Evolutionary conservation across 2,113 vertebrate genomes (phyloP).

Genomic region (Carollia perspicillata): DNA sequence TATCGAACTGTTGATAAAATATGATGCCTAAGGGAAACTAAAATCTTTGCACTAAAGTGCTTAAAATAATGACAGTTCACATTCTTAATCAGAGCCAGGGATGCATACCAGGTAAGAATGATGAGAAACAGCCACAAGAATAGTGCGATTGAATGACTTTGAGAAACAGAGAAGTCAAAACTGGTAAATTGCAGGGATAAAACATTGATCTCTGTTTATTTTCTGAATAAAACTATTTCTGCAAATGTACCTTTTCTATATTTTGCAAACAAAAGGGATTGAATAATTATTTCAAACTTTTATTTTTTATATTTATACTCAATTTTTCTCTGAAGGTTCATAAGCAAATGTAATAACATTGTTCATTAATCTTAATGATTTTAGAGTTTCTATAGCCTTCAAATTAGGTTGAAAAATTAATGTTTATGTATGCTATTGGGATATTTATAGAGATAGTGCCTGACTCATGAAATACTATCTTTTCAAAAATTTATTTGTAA

Average conservation of each 20-base stretch:
- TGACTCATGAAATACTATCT: neutral
- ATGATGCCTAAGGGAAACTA: slow-evolving; percentile 43
- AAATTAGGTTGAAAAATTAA: neutral
- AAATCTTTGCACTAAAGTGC: slow-evolving; percentile 42
- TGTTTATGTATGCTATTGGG: neutral
- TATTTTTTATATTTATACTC: neutral
- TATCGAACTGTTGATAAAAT: slow-evolving; percentile 56
- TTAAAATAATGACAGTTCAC: slow-evolving; percentile 62
- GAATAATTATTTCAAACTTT: neutral
- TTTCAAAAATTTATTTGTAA: neutral
- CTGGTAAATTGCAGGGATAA: neutral
- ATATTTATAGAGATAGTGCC: neutral
- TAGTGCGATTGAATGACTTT: neutral
- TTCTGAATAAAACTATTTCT: slow-evolving; percentile 31
- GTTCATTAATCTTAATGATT: neutral
- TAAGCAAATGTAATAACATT: neutral
- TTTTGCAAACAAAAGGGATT: neutral
- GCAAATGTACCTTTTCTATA: neutral
- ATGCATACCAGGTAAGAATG: neutral
- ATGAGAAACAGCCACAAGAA: slow-evolving; percentile 43
- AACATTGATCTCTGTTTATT: neutral
- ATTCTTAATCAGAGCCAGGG: slow-evolving; percentile 6
- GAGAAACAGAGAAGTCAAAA: neutral
- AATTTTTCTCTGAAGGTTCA: neutral
- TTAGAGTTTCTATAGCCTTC: neutral